A percentile compares a stretch with the other conserved stretches of the same genome.
These are phyloP conservation scores for Lepilemur septentrionalis DNA, from an alignment of 2,797 vertebrate genomes.

Conservation along the genomic window DNA sequence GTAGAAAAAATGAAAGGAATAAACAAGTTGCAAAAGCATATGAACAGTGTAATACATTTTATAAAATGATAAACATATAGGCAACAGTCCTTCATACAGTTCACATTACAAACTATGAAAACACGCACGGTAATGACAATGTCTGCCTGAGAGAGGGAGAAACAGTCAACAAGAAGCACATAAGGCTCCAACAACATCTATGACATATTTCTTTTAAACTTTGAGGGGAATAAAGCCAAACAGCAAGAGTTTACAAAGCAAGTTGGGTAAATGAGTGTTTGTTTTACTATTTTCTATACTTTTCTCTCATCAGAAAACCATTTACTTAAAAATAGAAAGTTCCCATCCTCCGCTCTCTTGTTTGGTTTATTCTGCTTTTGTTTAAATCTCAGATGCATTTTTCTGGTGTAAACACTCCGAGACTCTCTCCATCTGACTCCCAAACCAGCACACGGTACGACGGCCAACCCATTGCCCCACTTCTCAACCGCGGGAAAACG, in stretches of 20 bases:
- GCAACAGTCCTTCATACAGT: background rate
- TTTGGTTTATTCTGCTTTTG: background rate
- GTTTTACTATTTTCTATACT: background rate
- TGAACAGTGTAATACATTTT: background rate
- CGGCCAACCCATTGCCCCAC: background rate
- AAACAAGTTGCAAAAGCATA: background rate
- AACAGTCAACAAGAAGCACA: fast-evolving
- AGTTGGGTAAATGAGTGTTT: fast-evolving
- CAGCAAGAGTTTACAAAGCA: background rate
- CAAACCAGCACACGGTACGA: background rate
- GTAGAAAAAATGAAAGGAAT: background rate
- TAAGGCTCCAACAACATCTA: fast-evolving
- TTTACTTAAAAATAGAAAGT: background rate
- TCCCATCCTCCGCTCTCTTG: background rate
- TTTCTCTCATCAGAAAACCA: background rate
- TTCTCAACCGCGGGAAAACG: background rate
- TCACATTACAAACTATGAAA: background rate
- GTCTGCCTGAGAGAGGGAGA: background rate
- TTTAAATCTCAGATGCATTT: background rate
- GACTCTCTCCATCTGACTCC: background rate
- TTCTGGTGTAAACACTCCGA: background rate
- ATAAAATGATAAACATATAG: background rate
- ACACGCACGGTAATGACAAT: fast-evolving
- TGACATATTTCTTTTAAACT: background rate
- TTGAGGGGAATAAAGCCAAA: background rate